phyloP scores from a whole-genome alignment of 2,113 vertebrate species.

The Cairina moschata region DNA sequence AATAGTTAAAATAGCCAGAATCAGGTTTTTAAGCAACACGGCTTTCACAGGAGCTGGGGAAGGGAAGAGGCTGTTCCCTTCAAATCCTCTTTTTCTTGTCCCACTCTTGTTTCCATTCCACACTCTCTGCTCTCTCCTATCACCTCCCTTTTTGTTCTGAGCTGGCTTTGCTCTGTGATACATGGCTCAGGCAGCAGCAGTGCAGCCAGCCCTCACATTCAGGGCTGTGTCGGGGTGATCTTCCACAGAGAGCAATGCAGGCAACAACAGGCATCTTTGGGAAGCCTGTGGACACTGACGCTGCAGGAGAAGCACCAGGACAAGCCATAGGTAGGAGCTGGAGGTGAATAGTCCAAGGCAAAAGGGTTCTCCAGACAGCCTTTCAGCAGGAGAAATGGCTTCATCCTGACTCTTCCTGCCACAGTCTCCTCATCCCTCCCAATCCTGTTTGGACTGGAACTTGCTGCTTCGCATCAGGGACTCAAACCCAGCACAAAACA shows the following conservation, averaged over 20 bases:
- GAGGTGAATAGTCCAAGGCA: background rate
- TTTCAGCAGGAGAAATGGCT: background rate
- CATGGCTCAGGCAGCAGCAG: background rate
- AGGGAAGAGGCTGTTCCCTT: background rate
- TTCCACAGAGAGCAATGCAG: background rate
- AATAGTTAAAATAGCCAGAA: conserved; percentile 41
- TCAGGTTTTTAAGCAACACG: background rate
- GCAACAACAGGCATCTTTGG: background rate
- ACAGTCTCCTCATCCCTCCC: background rate
- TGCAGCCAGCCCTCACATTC: background rate
- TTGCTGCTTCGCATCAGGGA: background rate
- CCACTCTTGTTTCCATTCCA: background rate
- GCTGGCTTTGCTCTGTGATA: background rate
- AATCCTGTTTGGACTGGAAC: background rate
- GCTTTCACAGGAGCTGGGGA: conserved; percentile 11
- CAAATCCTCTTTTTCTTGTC: background rate
- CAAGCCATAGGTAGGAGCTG: background rate
- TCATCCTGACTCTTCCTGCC: background rate
- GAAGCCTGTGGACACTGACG: background rate
- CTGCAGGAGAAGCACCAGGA: background rate
- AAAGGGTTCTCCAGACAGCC: background rate
- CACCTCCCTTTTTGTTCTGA: background rate
- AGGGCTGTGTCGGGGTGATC: background rate
- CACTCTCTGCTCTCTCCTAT: background rate
- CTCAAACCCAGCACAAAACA: background rate